Conservation (phyloP, 2,113 vertebrate genomes). For the Lamprologus tigripictilis region DNA sequence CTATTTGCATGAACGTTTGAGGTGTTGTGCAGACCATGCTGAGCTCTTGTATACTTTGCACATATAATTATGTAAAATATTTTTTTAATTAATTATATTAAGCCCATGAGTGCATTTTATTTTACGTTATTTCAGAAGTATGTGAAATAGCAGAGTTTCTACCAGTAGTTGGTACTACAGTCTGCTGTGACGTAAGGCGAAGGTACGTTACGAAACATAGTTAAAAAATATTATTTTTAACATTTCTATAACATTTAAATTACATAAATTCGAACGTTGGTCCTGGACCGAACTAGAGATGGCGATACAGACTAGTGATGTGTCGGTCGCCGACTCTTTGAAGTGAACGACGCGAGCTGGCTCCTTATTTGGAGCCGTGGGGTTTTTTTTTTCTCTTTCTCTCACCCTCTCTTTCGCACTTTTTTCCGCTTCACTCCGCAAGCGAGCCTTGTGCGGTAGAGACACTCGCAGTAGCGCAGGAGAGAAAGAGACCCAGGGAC, state of each 20-base stretch:
- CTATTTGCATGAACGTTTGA: background rate
- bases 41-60: background rate
- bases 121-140: background rate
- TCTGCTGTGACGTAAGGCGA: background rate
- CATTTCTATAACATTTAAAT: background rate
- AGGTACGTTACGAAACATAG: background rate
- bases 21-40: background rate
- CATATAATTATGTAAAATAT: background rate
- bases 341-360: background rate
- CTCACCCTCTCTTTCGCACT: background rate
- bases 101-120: background rate
- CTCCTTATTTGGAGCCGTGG: background rate
- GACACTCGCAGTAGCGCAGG: background rate
- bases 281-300: background rate
- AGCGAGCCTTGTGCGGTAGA: background rate
- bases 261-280: background rate
- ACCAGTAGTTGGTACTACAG: background rate
- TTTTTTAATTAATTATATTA: background rate
- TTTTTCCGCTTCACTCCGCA: background rate
- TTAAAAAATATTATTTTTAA: background rate
- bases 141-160: background rate
- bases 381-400: rapidly evolving
- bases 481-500: background rate
- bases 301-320: background rate
- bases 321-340: background rate